phyloP scores from a whole-genome alignment of 92 coral and sea anemone species.

The Nematostella vectensis region DNA sequence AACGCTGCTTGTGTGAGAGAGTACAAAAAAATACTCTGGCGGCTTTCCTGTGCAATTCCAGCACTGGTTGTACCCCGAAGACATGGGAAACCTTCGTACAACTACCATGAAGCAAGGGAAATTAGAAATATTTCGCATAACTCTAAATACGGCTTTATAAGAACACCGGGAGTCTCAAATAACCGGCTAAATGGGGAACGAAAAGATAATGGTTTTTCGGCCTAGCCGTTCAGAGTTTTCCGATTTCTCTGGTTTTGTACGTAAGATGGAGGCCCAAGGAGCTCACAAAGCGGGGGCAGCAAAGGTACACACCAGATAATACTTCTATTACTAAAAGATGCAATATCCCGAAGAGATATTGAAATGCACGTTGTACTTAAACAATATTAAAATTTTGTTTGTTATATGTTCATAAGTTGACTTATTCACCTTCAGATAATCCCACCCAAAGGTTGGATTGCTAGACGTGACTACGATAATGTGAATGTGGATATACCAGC shows the following conservation, averaged over 20 bases:
- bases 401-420: too few relatives aligned
- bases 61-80: too few relatives aligned
- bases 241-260: slow-evolving; percentile 76
- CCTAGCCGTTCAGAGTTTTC: slow-evolving; percentile 87
- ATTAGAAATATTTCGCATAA: too few relatives aligned
- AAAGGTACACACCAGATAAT: slow-evolving; percentile 55
- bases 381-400: background rate
- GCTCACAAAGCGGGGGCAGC: slow-evolving; percentile 94
- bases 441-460: slow-evolving; percentile 95
- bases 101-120: too few relatives aligned
- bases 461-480: slow-evolving; percentile 67
- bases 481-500: slow-evolving; percentile 80
- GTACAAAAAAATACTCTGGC: background rate
- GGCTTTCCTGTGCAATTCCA: too few relatives aligned
- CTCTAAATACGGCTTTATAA: too few relatives aligned
- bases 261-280: slow-evolving; percentile 88
- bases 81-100: too few relatives aligned
- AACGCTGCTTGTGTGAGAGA: too few relatives aligned
- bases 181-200: slow-evolving; percentile 56
- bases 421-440: slow-evolving; percentile 61
- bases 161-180: too few relatives aligned
- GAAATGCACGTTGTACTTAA: background rate
- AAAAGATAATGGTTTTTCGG: slow-evolving; percentile 91
- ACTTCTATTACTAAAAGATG: too few relatives aligned
- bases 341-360: too few relatives aligned